Evolutionary conservation across 2,797 vertebrate species (phyloP), one percentile per base, ranked within the genome.

Genomic region (Acanthornis magna): DNA sequence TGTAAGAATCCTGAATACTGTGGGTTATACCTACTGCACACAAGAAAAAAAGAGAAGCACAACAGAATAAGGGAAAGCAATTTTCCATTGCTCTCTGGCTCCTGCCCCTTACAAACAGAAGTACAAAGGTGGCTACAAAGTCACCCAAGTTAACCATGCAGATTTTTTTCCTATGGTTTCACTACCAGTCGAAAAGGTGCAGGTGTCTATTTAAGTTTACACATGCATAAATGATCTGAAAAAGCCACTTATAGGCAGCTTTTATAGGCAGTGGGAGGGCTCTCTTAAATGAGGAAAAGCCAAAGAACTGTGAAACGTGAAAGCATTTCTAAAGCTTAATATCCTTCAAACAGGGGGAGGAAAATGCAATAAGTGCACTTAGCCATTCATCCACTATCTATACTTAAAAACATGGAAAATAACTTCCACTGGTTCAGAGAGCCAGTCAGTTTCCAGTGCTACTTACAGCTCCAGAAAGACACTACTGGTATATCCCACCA

Each of bases 181-280:
- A 55, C 54, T 85, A 93, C n/a, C 86, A 66, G 42, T 86, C 3
- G 5, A 63, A 91, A 92, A 95, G 58, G 68, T 83, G 58, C 47
- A 3, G 86, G 45, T 0, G 1, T 74, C 63, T 93, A 67, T 89
- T 93, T 94, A 87, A 50, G 27, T 68, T 93, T 75, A 92, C 84
- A 85, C 65, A 82, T 42, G 58, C 30, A 91, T 40, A 89, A 90
- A 91, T 18, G 16, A 86, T 95, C 80, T 88, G 65, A 81, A 91
- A 95, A 90, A 95, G 40, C 36, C 79, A 88, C 51, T 81, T 75
- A 89, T 2, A 90, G 58, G 62, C 54, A 94, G 89, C 18, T 88
- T 73, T 71, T 47, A 61, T 57, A 95, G 90, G 74, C 74, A 94
- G 80, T 50, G 26, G 62, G 84, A 95, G 4, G 45, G 38, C 13